Percentiles rank a stretch among this genome's conserved stretches.
Conservation (phyloP, 1,140 invertebrate genomes). For the Nasonia giraulti region DNA sequence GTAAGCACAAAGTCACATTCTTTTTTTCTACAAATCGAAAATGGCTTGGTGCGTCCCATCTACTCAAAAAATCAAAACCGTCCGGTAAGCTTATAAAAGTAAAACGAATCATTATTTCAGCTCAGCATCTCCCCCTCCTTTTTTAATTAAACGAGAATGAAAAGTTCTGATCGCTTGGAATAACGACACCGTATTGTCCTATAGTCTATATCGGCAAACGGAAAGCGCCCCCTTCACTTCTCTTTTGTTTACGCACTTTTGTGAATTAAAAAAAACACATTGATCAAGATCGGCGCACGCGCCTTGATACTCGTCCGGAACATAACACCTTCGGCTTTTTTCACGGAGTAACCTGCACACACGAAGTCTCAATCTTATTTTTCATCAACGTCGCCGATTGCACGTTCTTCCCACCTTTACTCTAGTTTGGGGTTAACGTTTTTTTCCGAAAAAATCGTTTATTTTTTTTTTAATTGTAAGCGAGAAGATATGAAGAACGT, state of each 20-base stretch:
- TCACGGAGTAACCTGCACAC: slow-evolving; percentile 51
- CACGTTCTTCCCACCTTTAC: slow-evolving; percentile 46
- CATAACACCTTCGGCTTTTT: slow-evolving; percentile 50
- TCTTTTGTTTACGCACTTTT: slow-evolving; percentile 42
- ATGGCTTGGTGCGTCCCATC: slow-evolving; percentile 52
- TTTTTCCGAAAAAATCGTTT: slow-evolving; percentile 27
- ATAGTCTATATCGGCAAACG: slow-evolving; percentile 57
- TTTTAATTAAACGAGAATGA: slow-evolving; percentile 45
- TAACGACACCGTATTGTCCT: slow-evolving; percentile 57
- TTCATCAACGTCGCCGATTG: background rate
- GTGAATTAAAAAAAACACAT: slow-evolving; percentile 50
- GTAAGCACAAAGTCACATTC: slow-evolving; percentile 47
- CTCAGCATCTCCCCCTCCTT: slow-evolving; percentile 12
- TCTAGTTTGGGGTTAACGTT: slow-evolving; percentile 49
- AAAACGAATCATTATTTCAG: slow-evolving; percentile 57
- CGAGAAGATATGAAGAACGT: slow-evolving; percentile 49
- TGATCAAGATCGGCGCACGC: slow-evolving; percentile 50
- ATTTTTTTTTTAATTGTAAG: slow-evolving; percentile 45
- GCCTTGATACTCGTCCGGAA: slow-evolving; percentile 54
- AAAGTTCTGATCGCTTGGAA: slow-evolving; percentile 56
- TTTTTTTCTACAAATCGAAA: slow-evolving; percentile 38
- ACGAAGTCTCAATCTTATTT: slow-evolving; percentile 42
- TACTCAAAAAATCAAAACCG: slow-evolving; percentile 59
- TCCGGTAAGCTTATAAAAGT: slow-evolving; percentile 59
- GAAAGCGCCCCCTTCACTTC: slow-evolving; percentile 40